Evolutionary conservation across 2,113 vertebrate species (phyloP).

Genomic region (Pycnonotus jocosus): DNA sequence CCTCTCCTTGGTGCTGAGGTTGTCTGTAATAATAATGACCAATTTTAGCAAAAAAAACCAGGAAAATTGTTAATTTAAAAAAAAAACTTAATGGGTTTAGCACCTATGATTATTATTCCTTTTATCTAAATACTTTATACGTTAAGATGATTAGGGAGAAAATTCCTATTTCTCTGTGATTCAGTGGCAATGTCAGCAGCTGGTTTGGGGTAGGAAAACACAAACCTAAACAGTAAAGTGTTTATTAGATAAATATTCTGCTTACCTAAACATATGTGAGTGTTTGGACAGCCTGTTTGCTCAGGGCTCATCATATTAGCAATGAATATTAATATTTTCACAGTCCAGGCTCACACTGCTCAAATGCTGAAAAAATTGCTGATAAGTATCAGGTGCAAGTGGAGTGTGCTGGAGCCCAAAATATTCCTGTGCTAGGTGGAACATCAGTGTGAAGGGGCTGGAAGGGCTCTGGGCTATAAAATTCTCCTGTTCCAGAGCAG

Average conservation of each 20-base stretch:
- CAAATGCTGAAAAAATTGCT: not conserved
- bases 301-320: not conserved
- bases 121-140: not conserved
- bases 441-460: not conserved
- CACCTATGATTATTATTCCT: not conserved
- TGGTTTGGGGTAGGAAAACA: not conserved
- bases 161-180: not conserved
- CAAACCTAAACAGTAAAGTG: not conserved
- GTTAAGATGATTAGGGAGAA: not conserved
- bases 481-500: not conserved
- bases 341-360: not conserved
- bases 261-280: not conserved
- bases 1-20: not conserved
- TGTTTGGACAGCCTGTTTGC: not conserved
- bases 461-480: not conserved
- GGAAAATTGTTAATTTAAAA: not conserved
- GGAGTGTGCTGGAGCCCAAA: not conserved
- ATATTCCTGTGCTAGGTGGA: not conserved
- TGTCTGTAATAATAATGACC: not conserved
- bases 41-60: not conserved
- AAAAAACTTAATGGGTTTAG: not conserved
- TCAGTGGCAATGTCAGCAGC: not conserved
- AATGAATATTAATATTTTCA: not conserved
- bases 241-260: not conserved
- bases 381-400: not conserved